Evolutionary conservation across 1,140 invertebrate species (phyloP).

Genomic region (Daktulosphaira vitifoliae): DNA sequence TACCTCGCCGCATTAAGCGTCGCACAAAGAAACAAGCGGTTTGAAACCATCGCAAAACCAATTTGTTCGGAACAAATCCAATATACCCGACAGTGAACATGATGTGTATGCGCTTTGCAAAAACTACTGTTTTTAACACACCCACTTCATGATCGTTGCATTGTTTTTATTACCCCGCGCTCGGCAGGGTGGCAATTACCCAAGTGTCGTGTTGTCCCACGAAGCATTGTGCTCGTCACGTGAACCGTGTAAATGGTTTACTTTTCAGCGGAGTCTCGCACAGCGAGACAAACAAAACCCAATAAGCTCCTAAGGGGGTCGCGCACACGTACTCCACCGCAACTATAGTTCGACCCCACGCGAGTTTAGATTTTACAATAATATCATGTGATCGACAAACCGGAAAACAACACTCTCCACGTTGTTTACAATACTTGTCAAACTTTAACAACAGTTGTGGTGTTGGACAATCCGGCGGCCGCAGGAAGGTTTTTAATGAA

Average conservation of each 20-base stretch:
- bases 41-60: conserved; percentile 13
- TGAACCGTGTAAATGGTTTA: conserved; percentile 21
- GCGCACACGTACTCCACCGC: too few relatives aligned
- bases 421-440: not conserved
- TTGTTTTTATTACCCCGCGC: conserved; percentile 25
- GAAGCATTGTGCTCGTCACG: conserved; percentile 13
- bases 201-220: not conserved
- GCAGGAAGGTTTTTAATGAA: too few relatives aligned
- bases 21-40: not conserved
- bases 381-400: conserved; percentile 6
- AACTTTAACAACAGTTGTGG: too few relatives aligned
- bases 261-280: not conserved
- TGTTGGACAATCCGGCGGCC: too few relatives aligned
- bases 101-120: not conserved
- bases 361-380: too few relatives aligned
- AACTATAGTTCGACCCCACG: too few relatives aligned
- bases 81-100: not conserved
- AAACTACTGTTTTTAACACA: not conserved
- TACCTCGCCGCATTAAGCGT: too few relatives aligned
- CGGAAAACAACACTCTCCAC: conserved; percentile 6
- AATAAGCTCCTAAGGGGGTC: not conserved
- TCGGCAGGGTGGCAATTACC: conserved; percentile 27
- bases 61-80: conserved; percentile 10
- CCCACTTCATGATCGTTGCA: not conserved
- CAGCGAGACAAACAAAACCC: conserved; percentile 9